Conservation (phyloP, 2,797 vertebrate species). For the Manis javanica region DNA sequence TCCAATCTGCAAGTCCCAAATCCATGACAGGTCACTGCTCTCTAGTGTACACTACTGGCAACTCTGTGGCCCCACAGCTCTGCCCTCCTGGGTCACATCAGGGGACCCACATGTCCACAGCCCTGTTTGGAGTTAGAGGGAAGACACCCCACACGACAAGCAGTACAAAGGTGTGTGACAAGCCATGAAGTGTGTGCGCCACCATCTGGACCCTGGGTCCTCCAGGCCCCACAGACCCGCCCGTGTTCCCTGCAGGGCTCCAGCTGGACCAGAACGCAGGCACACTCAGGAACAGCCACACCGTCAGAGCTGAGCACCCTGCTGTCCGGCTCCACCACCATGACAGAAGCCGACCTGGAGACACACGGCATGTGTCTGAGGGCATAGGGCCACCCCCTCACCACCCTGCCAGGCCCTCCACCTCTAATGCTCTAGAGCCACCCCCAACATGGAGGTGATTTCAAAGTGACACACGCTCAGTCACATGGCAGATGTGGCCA, state of each 20-base stretch:
- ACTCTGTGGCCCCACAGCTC: neutral
- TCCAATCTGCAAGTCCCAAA: neutral
- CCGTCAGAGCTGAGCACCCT: neutral
- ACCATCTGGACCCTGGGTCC: neutral
- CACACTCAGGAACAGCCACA: neutral
- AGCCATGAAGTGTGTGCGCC: neutral
- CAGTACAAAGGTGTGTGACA: accelerated
- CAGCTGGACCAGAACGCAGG: neutral
- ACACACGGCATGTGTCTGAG: neutral
- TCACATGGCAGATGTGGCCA: neutral
- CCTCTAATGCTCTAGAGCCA: too few relatives aligned
- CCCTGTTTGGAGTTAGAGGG: neutral
- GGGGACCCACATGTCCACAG: neutral
- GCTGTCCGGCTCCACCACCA: neutral
- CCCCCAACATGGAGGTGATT: neutral
- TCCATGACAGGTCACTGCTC: neutral
- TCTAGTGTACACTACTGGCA: neutral
- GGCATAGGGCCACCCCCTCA: neutral
- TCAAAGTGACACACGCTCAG: neutral
- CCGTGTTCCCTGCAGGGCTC: neutral
- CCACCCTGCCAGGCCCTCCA: too few relatives aligned
- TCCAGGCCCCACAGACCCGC: neutral
- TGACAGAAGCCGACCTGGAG: neutral
- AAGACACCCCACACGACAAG: neutral
- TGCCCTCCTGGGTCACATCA: neutral